A percentile compares a stretch with the other conserved stretches of the same genome.
Evolutionary conservation across 2,888 invertebrate genomes (phyloP).

Genomic region (Drosophila mettleri): DNA sequence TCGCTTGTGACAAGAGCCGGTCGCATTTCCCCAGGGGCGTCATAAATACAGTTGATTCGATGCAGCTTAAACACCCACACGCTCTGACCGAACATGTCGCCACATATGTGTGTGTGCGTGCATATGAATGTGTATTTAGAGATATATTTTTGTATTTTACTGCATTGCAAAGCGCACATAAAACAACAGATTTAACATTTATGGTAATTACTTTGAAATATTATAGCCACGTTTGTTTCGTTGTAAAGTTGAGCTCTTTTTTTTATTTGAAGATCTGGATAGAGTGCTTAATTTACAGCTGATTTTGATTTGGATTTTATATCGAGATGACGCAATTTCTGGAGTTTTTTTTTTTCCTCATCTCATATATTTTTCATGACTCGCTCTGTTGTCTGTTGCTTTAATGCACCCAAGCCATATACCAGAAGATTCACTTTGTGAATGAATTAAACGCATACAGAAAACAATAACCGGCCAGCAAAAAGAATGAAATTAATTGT

Average conservation of each 20-base stretch:
- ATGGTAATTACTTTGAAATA: constrained; percentile 5
- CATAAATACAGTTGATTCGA: constrained; percentile 44
- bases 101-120: background rate
- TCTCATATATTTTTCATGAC: background rate
- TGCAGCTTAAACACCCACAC: constrained; percentile 13
- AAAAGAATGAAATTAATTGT: background rate
- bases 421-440: constrained; percentile 42
- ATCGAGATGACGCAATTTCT: too few relatives aligned
- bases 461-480: background rate
- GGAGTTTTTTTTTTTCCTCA: too few relatives aligned
- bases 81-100: constrained; percentile 5
- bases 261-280: background rate
- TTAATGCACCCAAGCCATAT: constrained; percentile 41
- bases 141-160: constrained; percentile 21
- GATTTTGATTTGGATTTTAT: background rate
- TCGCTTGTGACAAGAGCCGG: background rate
- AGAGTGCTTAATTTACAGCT: background rate
- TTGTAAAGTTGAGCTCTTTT: background rate
- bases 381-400: constrained; percentile 1
- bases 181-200: constrained; percentile 37
- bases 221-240: constrained; percentile 10
- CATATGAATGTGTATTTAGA: background rate
- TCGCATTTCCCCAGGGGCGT: constrained; percentile 24
- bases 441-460: constrained; percentile 60
- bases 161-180: constrained; percentile 33